Percentiles rank a stretch among this genome's conserved stretches.
These are phyloP conservation scores for Epistrophe grossulariae DNA, from an alignment of 2,888 invertebrate genomes.

Conservation along the genomic window DNA sequence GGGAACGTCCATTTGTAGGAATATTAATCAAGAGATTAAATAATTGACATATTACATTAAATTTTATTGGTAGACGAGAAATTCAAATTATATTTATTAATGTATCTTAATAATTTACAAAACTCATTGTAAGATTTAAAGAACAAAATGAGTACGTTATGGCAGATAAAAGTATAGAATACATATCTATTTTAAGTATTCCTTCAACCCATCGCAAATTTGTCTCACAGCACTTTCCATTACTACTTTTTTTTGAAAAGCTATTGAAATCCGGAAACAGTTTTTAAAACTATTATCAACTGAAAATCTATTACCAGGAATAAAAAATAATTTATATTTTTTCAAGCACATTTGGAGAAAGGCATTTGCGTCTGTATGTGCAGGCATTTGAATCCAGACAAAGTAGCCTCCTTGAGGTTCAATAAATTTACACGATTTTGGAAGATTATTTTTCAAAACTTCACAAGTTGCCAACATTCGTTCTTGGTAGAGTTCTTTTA, in stretches of 20 bases:
- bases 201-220: conserved; percentile 82
- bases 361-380: conserved; percentile 80
- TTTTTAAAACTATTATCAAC: conserved; percentile 81
- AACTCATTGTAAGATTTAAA: too few relatives aligned
- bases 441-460: conserved; percentile 83
- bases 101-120: too few relatives aligned
- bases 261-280: conserved; percentile 84
- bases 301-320: conserved; percentile 84
- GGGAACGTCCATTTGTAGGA: too few relatives aligned
- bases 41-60: too few relatives aligned
- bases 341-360: conserved; percentile 83
- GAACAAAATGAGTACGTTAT: too few relatives aligned
- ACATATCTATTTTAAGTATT: conserved; percentile 78
- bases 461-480: conserved; percentile 84
- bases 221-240: conserved; percentile 81
- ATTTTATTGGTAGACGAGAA: too few relatives aligned
- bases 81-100: too few relatives aligned
- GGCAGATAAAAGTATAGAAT: too few relatives aligned
- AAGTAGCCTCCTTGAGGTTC: conserved; percentile 86
- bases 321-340: conserved; percentile 83
- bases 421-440: conserved; percentile 82
- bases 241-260: conserved; percentile 83
- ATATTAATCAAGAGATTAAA: too few relatives aligned
- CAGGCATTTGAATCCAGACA: conserved; percentile 86
- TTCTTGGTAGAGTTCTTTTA: conserved; percentile 83